These are phyloP conservation scores for Zoanthus sansibaricus DNA, from an alignment of 92 coral and sea anemone genomes.

Conservation along the genomic window DNA sequence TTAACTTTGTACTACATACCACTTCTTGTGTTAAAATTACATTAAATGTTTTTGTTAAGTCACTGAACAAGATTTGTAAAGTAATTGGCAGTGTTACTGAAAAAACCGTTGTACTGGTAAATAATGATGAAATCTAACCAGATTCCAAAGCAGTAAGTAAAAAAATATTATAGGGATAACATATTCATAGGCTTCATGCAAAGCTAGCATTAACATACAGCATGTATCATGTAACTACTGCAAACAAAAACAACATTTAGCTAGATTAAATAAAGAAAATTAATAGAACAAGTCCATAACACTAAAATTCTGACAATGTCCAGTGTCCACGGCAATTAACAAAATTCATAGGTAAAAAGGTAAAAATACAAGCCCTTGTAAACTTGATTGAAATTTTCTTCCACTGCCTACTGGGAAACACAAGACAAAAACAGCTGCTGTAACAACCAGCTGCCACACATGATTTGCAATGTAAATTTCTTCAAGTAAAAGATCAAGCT, in stretches of 20 bases:
- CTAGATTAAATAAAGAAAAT: constrained; percentile 11
- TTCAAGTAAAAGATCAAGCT: constrained; percentile 45
- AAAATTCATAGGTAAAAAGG: constrained; percentile 22
- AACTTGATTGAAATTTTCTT: constrained; percentile 39
- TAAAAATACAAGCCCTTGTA: constrained; percentile 45
- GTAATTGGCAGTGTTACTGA: background rate
- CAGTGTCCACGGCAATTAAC: constrained; percentile 30
- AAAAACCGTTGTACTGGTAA: too few species aligned
- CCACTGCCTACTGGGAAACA: constrained; percentile 27
- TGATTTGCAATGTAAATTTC: constrained; percentile 48
- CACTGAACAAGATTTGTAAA: background rate
- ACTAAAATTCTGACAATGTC: constrained; percentile 31
- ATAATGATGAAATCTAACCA: background rate
- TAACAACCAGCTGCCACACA: constrained; percentile 44
- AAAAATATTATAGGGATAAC: background rate
- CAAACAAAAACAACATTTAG: constrained; percentile 8
- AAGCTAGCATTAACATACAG: constrained; percentile 2
- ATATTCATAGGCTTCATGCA: constrained; percentile 40
- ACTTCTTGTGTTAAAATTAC: background rate
- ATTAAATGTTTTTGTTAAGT: background rate
- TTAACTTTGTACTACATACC: background rate
- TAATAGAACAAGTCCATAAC: constrained; percentile 14
- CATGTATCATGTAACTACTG: background rate
- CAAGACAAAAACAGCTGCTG: constrained; percentile 37
- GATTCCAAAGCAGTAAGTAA: background rate